Evolutionary conservation across 1,140 invertebrate genomes (phyloP), one percentile per base, ranked within the genome.

Genomic region (Drosophila quadrilineata): DNA sequence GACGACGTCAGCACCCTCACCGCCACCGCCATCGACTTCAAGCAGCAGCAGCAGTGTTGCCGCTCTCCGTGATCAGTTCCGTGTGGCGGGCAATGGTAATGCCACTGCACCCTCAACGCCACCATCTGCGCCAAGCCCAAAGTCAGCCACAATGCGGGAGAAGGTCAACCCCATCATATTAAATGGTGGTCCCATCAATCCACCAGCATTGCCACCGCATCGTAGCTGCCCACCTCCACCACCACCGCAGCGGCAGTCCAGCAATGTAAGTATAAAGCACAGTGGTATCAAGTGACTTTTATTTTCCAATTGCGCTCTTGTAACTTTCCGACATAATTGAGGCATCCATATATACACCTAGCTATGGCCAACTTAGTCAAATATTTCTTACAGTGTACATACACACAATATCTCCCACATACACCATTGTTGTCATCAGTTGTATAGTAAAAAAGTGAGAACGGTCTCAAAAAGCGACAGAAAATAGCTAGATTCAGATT

Each of bases 201-300:
- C 86, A 8, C 89, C 88, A 41, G 84, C 88, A 22, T 60, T 85
- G 56, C 89, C 89, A 6, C 89, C 89, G 9, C 89, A 90, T 63
- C 74, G 89, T 40, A 82, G 53, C 26, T 88, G 88, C 50, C 88
- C 88, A 21, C 86, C 88, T 14, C 88, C 88, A 10, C 88, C 88
- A 17, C 88, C 88, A 9, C 88, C 88, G 14, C 84, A 84, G 49
- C 64, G 88, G 14, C 88, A 89, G 45, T 72, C 87, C 6, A 87
- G 79, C 70, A 89, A 77, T 72, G 88, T 89, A 69, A 89, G 88
- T 89, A 70, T 59, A 24, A n/a, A 67, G 31, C 43, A 29, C 71
- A 75, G 57, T 54, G 71, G 56, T 69, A 49, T 62, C 41, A 29
- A n/a, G n/a, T n/a, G n/a, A n/a, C n/a, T n/a, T n/a, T n/a, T n/a